Evolutionary conservation across 2,113 vertebrate genomes (phyloP).

Genomic region (Centropus unirufus): DNA sequence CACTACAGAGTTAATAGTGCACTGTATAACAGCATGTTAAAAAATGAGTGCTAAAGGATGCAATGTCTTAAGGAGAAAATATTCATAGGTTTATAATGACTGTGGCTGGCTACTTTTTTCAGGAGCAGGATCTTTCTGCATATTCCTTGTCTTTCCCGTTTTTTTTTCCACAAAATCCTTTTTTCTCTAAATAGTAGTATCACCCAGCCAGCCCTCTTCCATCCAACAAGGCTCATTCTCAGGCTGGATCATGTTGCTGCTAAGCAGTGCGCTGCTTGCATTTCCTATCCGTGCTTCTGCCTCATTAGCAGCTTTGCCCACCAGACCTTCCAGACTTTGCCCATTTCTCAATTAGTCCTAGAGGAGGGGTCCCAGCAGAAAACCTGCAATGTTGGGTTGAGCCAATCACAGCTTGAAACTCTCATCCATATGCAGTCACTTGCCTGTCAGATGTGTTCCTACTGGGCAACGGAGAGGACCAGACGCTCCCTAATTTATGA

Average conservation of each 20-base stretch:
- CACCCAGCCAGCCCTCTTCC: background rate
- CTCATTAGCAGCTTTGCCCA: background rate
- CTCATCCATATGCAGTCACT: background rate
- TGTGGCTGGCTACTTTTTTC: background rate
- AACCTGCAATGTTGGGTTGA: background rate
- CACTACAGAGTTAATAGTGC: background rate
- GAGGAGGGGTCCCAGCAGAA: background rate
- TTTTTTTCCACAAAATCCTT: background rate
- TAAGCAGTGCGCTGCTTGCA: rapidly evolving
- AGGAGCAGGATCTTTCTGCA: background rate
- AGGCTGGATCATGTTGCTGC: rapidly evolving
- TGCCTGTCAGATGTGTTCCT: background rate
- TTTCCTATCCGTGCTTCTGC: background rate
- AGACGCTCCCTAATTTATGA: background rate
- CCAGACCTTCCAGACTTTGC: background rate
- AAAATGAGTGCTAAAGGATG: background rate
- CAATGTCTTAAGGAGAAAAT: background rate
- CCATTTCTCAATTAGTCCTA: background rate
- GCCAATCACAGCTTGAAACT: background rate
- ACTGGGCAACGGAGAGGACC: background rate
- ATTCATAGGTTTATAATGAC: background rate
- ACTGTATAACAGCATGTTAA: background rate
- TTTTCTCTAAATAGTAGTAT: background rate
- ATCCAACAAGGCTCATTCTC: background rate
- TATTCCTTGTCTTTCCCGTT: background rate